Base-by-base conservation (phyloP, 2,797 vertebrate genomes). In the Coccyzus lansbergi region DNA sequence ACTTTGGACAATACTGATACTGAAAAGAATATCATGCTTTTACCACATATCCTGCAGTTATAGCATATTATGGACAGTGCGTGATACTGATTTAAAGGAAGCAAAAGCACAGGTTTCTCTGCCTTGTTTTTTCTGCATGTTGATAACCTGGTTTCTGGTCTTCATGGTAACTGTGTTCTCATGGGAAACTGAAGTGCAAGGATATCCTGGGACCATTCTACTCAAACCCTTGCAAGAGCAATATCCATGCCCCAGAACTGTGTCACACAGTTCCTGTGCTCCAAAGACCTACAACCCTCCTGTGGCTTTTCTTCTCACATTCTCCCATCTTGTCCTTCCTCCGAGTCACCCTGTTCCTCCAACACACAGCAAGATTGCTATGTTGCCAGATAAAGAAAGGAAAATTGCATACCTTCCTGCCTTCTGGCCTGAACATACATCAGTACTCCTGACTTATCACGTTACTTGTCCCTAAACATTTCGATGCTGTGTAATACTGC, bases 281-380 rank as follows among this genome's bases (percentile, higher is more conserved):
- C 4, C 42, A 2, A 2, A 60, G 24, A 67, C 8, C 4, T 36
- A 46, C 29, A 83, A 28, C 5, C 1, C 9, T 9, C 0, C 15
- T 6, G 7, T 20, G 14, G 13, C 14, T 83, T 62, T 59, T 60
- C 34, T n/a, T 74, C n/a, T 72, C 20, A 44, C 9, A 14, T 19
- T 81, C 20, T 76, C 19, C 21, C 4, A 22, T 20, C 20, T 46
- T 55, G 9, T 80, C 22, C 38, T 56, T 78, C 8, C 9, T 21
- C 11, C 2, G 4, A 18, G 8, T 6, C 6, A 34, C 2, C 14
- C 22, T 56, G 12, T 31, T 84, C 31, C 46, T 84, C 31, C 59
- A 46, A 46, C 12, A 40, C 2, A 7, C 28, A 44, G 4, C 25
- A 55, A 26, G 28, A 69, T 38, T 8, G 26, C 14, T 68, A 7